A percentile compares a stretch with the other conserved stretches of the same genome.
Conservation (phyloP, 2,888 invertebrate species). For the Himalopsyche anomala region DNA sequence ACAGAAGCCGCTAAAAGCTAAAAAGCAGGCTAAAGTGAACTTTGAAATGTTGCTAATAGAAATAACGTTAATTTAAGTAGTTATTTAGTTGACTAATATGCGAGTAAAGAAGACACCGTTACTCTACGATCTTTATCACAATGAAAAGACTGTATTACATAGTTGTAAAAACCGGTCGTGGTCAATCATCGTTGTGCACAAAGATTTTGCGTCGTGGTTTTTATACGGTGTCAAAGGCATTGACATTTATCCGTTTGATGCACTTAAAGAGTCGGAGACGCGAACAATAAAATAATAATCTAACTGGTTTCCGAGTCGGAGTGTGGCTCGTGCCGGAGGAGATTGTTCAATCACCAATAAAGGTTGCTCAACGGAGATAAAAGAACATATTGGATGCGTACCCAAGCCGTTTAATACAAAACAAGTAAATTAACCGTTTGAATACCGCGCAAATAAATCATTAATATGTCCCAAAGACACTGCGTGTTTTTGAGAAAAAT, state of each 20-base stretch:
- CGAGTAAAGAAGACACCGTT: neutral
- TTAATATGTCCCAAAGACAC: too few species aligned
- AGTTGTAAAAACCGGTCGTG: conserved; percentile 24
- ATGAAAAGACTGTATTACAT: conserved; percentile 7
- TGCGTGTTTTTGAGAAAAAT: too few species aligned
- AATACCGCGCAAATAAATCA: too few species aligned
- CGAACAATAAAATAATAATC: conserved; percentile 28
- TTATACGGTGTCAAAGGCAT: conserved; percentile 52
- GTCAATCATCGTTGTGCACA: conserved; percentile 44
- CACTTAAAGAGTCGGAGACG: conserved; percentile 53
- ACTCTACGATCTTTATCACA: conserved; percentile 1
- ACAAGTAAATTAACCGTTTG: too few species aligned
- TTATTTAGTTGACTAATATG: neutral
- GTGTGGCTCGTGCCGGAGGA: conserved; percentile 61
- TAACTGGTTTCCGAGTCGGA: conserved; percentile 52
- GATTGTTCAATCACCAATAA: conserved; percentile 52
- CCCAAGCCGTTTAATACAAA: neutral
- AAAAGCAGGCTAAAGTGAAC: too few species aligned
- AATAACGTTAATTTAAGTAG: neutral
- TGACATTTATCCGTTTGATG: conserved; percentile 59
- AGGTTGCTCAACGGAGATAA: conserved; percentile 27
- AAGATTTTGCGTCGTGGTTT: conserved; percentile 49
- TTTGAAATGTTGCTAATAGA: neutral
- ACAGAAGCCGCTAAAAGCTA: too few species aligned
- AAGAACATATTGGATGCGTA: conserved; percentile 7